phyloP scores from a whole-genome alignment of 1,140 invertebrate species.

The Chymomyza costata region DNA sequence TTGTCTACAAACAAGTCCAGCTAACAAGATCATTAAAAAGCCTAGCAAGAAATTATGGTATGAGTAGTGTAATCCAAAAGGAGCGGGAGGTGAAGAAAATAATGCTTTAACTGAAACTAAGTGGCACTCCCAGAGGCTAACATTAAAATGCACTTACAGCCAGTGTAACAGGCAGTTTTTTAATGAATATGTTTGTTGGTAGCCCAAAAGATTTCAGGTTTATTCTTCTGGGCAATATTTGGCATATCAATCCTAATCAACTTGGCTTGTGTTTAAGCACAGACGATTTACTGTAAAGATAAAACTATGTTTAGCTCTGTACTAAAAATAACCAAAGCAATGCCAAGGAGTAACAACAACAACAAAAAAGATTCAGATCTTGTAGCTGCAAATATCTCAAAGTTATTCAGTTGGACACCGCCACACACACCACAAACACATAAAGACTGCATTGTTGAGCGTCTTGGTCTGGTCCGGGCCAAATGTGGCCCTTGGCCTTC shows the following conservation, averaged over 20 bases:
- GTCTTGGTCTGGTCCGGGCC: constrained; percentile 23
- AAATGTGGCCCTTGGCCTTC: constrained; percentile 75
- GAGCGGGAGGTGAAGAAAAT: constrained; percentile 18
- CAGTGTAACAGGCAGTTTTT: constrained; percentile 4
- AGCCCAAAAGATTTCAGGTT: background rate
- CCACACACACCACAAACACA: background rate
- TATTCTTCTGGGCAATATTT: constrained; percentile 11
- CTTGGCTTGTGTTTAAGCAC: constrained; percentile 1
- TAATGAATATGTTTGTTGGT: background rate
- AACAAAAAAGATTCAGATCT: constrained; percentile 28
- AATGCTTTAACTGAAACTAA: constrained; percentile 48
- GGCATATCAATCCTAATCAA: constrained; percentile 42
- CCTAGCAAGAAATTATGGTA: constrained; percentile 26
- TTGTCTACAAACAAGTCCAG: constrained; percentile 6
- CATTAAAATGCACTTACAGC: constrained; percentile 71
- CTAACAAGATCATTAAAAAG: constrained; percentile 56
- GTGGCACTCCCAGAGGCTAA: constrained; percentile 29
- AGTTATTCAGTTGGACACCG: background rate
- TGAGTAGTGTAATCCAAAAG: background rate
- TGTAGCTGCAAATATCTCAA: constrained; percentile 6
- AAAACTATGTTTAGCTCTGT: too few relatives aligned
- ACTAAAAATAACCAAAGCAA: background rate
- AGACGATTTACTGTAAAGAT: too few relatives aligned
- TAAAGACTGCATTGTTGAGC: too few relatives aligned
- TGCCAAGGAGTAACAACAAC: constrained; percentile 23